Base-by-base conservation (phyloP, 2,113 vertebrate genomes). In the Pituophis catenifer region DNA sequence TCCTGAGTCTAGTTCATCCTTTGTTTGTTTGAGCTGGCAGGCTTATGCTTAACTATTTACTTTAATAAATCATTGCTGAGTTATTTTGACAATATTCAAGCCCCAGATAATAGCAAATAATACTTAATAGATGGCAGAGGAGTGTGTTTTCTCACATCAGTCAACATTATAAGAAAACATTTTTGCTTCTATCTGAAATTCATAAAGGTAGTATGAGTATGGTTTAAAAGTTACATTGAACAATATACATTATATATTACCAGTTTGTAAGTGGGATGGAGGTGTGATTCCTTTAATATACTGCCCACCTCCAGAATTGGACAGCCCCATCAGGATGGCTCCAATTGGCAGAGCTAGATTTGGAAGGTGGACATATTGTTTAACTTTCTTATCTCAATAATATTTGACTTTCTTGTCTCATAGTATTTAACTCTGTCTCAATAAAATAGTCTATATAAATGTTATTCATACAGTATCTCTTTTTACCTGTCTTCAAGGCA, bases 61-160 rank as follows among this genome's bases (percentile, higher is more conserved):
- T 97, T 94, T 94, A 92, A 93, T 94, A 90, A 96, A 95, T 62
- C 93, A 96, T 94, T 96, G 70, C 94, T 96, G 93, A 91, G 89
- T 94, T 93, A 55, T 90, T 94, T 94, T 95, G 81, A 86, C 90
- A 94, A 81, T 96, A 96, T 96, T 94, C 93, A 92, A 96, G 96
- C 94, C 94, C 75, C 88, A 96, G 33, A 81, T 81, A 95, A 96
- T 92, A 96, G 95, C 93, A 97, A 95, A 93, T 62, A 10, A 62
- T 94, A 90, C 95, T 88, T 85, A 89, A 0, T 94, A 89, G 29
- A 85, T 11, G 93, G 8, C 3, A 38, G 70, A 38, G 33, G 17
- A 9, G n/a, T 1, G 23, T 15, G 55, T 92, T 91, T 87, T 38
- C 12, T 92, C 92, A 86, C 88, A 97, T 89, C 92, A 93, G 23